Conservation (phyloP, 2,113 vertebrate genomes). For the human (Homo sapiens) region DNA sequence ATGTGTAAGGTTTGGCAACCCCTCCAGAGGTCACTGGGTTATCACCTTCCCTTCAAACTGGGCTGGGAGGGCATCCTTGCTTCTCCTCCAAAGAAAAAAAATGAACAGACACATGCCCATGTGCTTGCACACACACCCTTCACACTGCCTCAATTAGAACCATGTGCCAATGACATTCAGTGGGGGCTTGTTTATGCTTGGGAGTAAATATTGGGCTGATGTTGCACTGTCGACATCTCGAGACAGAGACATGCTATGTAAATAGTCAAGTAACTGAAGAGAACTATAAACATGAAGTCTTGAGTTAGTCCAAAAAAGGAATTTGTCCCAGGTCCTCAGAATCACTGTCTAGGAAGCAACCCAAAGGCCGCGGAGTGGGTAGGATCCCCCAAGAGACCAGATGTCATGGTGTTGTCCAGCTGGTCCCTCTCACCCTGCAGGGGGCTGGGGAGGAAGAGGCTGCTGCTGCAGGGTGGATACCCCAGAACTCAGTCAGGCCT, state of each 20-base stretch:
- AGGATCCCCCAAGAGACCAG: neutral
- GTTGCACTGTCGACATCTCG: neutral
- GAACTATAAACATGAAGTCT: neutral
- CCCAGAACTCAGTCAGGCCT: neutral
- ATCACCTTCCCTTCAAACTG: neutral
- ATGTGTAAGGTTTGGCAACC: neutral
- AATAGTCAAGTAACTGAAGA: constrained; percentile 45
- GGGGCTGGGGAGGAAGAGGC: neutral
- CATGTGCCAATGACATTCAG: neutral
- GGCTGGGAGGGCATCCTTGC: neutral
- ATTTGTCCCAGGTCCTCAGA: neutral
- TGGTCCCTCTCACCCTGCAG: rapidly evolving
- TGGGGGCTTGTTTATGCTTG: constrained; percentile 36
- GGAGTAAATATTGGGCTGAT: constrained; percentile 47
- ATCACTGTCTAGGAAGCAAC: neutral
- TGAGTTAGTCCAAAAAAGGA: neutral
- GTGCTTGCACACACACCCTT: neutral
- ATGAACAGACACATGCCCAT: too few relatives aligned
- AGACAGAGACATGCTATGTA: constrained; percentile 57
- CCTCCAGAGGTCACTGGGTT: neutral
- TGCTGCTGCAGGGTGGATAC: neutral
- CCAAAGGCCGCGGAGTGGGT: neutral
- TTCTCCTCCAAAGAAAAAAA: neutral
- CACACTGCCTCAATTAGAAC: neutral
- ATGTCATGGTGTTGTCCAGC: rapidly evolving